These are phyloP conservation scores for Drosophila fuyamai DNA, from an alignment of 1,140 invertebrate species.

Conservation along the genomic window DNA sequence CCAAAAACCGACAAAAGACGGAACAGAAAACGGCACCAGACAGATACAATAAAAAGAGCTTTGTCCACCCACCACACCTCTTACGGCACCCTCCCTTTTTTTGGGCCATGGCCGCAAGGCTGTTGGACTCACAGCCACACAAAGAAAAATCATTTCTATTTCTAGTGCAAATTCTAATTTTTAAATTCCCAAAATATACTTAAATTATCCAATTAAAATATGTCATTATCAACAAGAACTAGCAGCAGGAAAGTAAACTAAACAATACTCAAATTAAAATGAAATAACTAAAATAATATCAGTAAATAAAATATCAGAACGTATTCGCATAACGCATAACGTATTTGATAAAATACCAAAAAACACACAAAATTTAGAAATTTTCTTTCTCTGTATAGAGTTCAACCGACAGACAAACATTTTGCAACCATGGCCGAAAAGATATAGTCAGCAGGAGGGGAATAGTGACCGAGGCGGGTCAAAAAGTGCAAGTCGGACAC, in stretches of 20 bases:
- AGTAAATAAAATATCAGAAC: too few species aligned
- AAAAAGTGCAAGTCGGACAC: conserved; percentile 20
- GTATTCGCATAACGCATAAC: too few species aligned
- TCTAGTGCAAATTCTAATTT: too few species aligned
- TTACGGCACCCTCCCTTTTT: conserved; percentile 18
- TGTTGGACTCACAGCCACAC: conserved; percentile 32
- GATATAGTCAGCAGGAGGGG: conserved; percentile 9
- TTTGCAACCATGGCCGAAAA: conserved; percentile 60
- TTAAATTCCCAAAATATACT: neutral
- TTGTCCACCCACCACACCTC: conserved; percentile 19
- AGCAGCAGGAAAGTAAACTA: too few species aligned
- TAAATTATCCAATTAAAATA: too few species aligned
- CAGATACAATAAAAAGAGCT: conserved; percentile 67
- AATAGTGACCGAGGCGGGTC: neutral
- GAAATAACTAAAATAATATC: too few species aligned
- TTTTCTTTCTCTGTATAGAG: conserved; percentile 16
- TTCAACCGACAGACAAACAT: conserved; percentile 72
- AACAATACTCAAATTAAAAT: neutral
- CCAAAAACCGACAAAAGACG: conserved; percentile 47
- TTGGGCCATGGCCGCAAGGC: conserved; percentile 55
- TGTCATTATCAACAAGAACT: too few species aligned
- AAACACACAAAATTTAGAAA: too few species aligned
- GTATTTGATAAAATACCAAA: too few species aligned
- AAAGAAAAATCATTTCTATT: conserved; percentile 1
- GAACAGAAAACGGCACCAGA: conserved; percentile 41